Conservation (phyloP, 2,888 invertebrate species). For the Archaeoteleia sp. region DNA sequence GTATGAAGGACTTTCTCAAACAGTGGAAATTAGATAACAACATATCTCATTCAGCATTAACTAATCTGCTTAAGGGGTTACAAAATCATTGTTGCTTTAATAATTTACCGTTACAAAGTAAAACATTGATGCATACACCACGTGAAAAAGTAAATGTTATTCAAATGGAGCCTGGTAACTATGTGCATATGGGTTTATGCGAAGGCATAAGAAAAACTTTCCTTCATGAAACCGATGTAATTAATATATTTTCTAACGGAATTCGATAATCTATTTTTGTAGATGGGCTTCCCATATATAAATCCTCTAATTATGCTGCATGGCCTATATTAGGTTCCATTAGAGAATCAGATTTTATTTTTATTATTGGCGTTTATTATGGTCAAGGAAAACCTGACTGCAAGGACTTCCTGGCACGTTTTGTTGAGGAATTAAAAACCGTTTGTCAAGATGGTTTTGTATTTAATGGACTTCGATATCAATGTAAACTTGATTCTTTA, state of each 20-base stretch:
- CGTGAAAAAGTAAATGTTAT: background rate
- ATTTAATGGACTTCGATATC: background rate
- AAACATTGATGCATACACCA: slow-evolving; percentile 12
- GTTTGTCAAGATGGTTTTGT: slow-evolving; percentile 9
- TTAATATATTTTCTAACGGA: background rate
- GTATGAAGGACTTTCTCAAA: too few species aligned
- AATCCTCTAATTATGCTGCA: slow-evolving; percentile 2
- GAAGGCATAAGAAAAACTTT: background rate
- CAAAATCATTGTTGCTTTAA: background rate
- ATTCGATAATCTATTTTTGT: slow-evolving; percentile 3
- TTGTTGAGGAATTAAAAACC: slow-evolving; percentile 4
- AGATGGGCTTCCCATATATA: slow-evolving; percentile 14
- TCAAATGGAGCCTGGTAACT: slow-evolving; percentile 1
- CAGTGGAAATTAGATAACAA: background rate
- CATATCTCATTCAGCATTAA: background rate
- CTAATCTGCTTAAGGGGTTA: background rate
- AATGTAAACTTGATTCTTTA: slow-evolving; percentile 18
- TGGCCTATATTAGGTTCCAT: slow-evolving; percentile 22
- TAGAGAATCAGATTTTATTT: background rate
- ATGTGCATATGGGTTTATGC: slow-evolving; percentile 10
- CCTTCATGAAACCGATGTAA: background rate
- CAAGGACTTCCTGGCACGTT: background rate
- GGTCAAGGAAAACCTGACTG: slow-evolving; percentile 5
- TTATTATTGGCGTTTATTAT: slow-evolving; percentile 27
- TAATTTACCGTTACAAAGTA: background rate